Percentiles rank a stretch among this genome's conserved stretches.
Evolutionary conservation across 2,888 invertebrate species (phyloP).

Genomic region (Agrotis segetum): DNA sequence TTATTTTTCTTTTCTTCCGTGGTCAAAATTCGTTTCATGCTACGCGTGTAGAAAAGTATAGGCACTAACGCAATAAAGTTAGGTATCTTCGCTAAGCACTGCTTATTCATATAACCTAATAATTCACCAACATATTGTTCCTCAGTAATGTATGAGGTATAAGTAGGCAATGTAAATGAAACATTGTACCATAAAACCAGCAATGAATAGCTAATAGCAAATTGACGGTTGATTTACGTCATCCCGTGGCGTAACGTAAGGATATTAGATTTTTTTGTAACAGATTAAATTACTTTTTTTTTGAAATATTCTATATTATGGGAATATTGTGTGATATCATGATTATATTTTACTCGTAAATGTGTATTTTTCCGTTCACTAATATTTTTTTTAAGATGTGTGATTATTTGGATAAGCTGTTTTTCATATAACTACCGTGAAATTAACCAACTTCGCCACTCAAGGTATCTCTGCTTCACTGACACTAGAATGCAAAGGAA

Average conservation of each 20-base stretch:
- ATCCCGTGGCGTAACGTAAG: slow-evolving; percentile 21
- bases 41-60: background rate
- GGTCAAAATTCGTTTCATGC: too few relatives aligned
- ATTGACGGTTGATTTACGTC: slow-evolving; percentile 45
- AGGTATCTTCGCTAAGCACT: background rate
- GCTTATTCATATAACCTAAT: background rate
- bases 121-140: background rate
- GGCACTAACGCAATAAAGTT: too few relatives aligned
- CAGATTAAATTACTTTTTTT: slow-evolving; percentile 30
- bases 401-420: background rate
- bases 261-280: slow-evolving; percentile 27
- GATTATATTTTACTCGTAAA: too few relatives aligned
- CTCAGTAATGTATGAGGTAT: background rate
- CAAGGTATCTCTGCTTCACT: too few relatives aligned
- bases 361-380: slow-evolving; percentile 10
- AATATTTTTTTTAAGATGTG: too few relatives aligned
- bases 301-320: slow-evolving; percentile 26
- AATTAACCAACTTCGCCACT: too few relatives aligned
- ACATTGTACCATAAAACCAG: slow-evolving; percentile 12
- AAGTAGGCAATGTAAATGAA: slow-evolving; percentile 18
- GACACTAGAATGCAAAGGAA: too few relatives aligned
- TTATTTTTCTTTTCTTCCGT: too few relatives aligned
- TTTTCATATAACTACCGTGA: background rate
- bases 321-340: background rate
- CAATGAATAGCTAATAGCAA: slow-evolving; percentile 27